These are phyloP conservation scores for Cryptocephalus primarius DNA, from an alignment of 2,888 invertebrate genomes.

Conservation along the genomic window DNA sequence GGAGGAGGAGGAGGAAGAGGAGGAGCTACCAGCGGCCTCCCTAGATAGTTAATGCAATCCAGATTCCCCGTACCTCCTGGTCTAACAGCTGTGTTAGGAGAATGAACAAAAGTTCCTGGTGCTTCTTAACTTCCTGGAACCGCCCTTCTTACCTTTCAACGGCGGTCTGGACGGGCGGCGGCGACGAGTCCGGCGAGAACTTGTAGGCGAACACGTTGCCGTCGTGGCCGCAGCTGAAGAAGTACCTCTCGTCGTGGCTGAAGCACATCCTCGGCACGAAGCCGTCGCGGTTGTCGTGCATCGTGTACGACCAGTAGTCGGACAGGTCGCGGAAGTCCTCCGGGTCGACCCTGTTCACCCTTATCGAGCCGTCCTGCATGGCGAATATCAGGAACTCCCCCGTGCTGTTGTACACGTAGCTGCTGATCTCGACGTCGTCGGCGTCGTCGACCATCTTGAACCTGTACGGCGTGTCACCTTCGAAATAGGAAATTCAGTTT, in stretches of 20 bases:
- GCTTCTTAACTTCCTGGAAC: no score
- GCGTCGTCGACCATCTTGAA: conserved; percentile 42
- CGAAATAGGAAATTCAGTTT: no score
- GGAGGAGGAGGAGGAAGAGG: no score
- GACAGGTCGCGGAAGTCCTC: conserved; percentile 43
- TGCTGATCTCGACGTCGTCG: conserved; percentile 47
- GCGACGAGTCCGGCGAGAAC: conserved; percentile 36
- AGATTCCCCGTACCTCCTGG: no score
- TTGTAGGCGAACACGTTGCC: conserved; percentile 59
- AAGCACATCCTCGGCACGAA: conserved; percentile 51
- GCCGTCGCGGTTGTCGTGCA: conserved; percentile 68
- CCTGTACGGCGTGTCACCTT: conserved; percentile 12
- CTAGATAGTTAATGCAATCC: no score
- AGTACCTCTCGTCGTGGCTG: conserved; percentile 48
- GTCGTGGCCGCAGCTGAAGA: conserved; percentile 45
- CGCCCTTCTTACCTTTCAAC: no score
- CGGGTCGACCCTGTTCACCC: conserved; percentile 42
- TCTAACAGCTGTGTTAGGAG: no score
- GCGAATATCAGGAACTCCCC: conserved; percentile 46
- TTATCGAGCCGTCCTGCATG: conserved; percentile 48
- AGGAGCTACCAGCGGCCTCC: no score
- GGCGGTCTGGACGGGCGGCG: no score
- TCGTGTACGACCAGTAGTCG: conserved; percentile 57
- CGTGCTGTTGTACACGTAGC: conserved; percentile 41
- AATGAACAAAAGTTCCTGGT: no score